Conservation (phyloP, 2,113 vertebrate genomes). For the Columba livia region DNA sequence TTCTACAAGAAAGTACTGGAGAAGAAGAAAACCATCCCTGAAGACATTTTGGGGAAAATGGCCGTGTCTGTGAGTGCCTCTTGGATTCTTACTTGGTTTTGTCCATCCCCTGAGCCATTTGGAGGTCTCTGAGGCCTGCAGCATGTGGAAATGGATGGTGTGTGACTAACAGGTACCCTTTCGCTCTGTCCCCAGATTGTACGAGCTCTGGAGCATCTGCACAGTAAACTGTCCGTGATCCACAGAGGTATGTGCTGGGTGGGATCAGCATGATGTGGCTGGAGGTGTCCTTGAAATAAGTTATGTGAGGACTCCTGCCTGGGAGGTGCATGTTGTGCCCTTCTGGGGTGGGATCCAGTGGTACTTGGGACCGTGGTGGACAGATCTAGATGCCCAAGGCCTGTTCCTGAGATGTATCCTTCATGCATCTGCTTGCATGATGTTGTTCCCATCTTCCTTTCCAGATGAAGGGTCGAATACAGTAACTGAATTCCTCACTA, state of each 20-base stretch:
- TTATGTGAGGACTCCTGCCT: background rate
- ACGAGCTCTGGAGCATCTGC: conserved; percentile 81
- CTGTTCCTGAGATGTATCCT: background rate
- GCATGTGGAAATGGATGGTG: background rate
- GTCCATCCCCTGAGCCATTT: background rate
- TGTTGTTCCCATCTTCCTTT: background rate
- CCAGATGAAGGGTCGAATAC: background rate
- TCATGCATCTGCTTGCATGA: background rate
- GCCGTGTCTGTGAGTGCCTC: conserved; percentile 79
- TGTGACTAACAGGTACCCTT: background rate
- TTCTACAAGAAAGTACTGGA: conserved; percentile 85
- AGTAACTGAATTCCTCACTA: background rate
- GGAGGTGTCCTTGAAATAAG: background rate
- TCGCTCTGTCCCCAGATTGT: conserved; percentile 68
- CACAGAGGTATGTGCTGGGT: conserved; percentile 75
- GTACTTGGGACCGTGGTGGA: background rate
- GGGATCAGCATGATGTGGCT: background rate
- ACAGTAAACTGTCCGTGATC: conserved; percentile 83
- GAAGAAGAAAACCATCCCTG: conserved; percentile 79
- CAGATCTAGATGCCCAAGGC: background rate
- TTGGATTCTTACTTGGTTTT: background rate
- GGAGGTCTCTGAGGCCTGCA: background rate
- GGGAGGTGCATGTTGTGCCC: background rate
- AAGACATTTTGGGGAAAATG: conserved; percentile 82
- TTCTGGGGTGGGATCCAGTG: background rate